Conservation (phyloP, 1,140 invertebrate genomes). For the Drosophila setifemur region DNA sequence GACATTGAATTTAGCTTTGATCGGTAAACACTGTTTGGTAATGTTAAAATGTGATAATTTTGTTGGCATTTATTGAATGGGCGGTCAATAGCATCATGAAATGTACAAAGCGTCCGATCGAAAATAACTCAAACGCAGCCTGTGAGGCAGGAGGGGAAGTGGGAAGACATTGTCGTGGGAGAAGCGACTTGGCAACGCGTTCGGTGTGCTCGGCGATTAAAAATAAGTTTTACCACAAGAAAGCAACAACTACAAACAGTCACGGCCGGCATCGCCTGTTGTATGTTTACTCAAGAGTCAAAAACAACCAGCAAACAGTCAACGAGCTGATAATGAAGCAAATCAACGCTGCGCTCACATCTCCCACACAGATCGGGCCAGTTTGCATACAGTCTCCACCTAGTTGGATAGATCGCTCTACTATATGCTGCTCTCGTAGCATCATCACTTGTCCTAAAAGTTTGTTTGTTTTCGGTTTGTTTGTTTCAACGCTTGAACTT, state of each 20-base stretch:
- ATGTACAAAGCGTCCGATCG: slow-evolving; percentile 35
- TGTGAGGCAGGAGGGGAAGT: too few relatives aligned
- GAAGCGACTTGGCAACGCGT: slow-evolving; percentile 34
- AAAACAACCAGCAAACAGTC: slow-evolving; percentile 32
- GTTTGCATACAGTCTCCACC: slow-evolving; percentile 6
- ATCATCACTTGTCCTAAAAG: slow-evolving; percentile 13
- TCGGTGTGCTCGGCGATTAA: slow-evolving; percentile 46
- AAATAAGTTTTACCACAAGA: slow-evolving; percentile 59
- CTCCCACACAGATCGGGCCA: not conserved
- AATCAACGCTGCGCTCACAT: slow-evolving; percentile 30
- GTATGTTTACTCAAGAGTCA: slow-evolving; percentile 55
- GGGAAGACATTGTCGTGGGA: slow-evolving; percentile 2
- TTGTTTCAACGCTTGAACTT: slow-evolving; percentile 19
- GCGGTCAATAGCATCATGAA: slow-evolving; percentile 23
- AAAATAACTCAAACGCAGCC: slow-evolving; percentile 39
- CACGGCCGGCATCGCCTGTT: slow-evolving; percentile 33
- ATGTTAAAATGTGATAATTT: slow-evolving; percentile 16
- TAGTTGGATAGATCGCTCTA: slow-evolving; percentile 27
- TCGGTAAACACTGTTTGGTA: slow-evolving; percentile 1
- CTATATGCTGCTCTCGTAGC: not conserved
- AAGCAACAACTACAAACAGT: slow-evolving; percentile 26
- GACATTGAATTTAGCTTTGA: not conserved
- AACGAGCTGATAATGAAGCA: slow-evolving; percentile 61
- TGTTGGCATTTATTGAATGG: not conserved
- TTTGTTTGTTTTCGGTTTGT: slow-evolving; percentile 25